Base-by-base conservation (phyloP, 1,140 invertebrate genomes). In the Eufriesea mexicana region DNA sequence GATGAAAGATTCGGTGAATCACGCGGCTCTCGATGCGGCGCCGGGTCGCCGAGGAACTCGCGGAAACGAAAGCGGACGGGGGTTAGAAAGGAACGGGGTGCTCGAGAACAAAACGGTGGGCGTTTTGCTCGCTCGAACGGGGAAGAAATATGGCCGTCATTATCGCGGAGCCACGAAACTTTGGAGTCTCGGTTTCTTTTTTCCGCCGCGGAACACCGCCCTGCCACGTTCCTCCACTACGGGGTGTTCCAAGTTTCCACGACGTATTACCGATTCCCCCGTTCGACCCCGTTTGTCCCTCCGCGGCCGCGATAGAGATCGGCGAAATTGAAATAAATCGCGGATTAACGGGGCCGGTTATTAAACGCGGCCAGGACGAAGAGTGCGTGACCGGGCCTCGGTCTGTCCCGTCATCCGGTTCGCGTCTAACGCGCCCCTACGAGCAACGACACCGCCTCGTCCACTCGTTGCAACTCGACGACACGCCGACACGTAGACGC, bases 141-240 rank as follows among this genome's bases (percentile, higher is more conserved):
- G 35, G 51, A 55, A 86, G 76, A 88, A 81, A 87, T 88, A 88
- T 82, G 64, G 72, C 72, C 28, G 78, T 88, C 86, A 85, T 88
- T 87, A 88, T 88, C 86, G 82, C 82, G 77, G 81, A 84, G 78
- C 86, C 78, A 70, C 74, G 73, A 82, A 88, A 87, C 83, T 88
- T 88, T 62, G 67, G 79, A 68, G 78, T 18, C 54, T 14, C 42
- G 10, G 16, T 23, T 20, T 75, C 8, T 47, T 42, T 57, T 20
- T 14, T 2, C 5, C 10, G 4, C 54, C 10, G 20, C 20, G 8
- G 10, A 42, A 20, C 23, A 2, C 8, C 2, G 20, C 20, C 1
- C 64, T 12, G 7, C 12, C 45, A n/a, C 14, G 14, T 2, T 45
- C 45, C 2, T 14, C 23, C 14, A 5, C 5, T 20, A 10, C 14